phyloP scores from a whole-genome alignment of 23 tunicate species.

The Botrylloides violaceus region DNA sequence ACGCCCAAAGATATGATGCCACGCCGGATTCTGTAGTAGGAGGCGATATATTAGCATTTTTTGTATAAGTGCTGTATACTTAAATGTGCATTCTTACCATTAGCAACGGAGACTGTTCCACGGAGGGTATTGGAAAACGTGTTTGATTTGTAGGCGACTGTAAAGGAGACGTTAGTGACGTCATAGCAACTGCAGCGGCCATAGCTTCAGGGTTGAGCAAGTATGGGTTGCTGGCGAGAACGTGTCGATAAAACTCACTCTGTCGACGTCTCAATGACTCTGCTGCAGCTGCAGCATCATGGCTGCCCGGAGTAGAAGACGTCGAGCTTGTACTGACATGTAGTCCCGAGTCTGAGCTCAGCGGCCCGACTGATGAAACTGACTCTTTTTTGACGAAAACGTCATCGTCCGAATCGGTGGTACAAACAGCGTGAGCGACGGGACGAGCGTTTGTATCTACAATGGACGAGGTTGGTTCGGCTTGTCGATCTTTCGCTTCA shows the following conservation, averaged over 20 bases:
- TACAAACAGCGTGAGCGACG: not conserved
- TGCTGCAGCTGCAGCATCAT: not conserved
- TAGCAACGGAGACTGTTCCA: not conserved
- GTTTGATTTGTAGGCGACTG: slow-evolving; percentile 6
- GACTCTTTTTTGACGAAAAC: slow-evolving; percentile 12
- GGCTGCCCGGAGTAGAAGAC: not conserved
- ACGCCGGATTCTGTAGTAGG: slow-evolving; percentile 12
- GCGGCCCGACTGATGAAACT: not conserved
- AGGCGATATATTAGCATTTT: not conserved
- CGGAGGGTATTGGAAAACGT: not conserved
- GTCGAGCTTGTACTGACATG: not conserved
- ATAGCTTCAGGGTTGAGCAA: slow-evolving; percentile 15
- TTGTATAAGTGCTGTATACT: not conserved
- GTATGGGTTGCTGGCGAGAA: slow-evolving; percentile 15
- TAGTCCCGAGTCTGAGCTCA: slow-evolving; percentile 5
- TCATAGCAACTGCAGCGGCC: slow-evolving; percentile 32
- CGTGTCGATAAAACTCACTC: slow-evolving; percentile 15
- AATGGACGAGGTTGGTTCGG: not conserved
- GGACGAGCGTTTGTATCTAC: not conserved
- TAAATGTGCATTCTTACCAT: too few species aligned
- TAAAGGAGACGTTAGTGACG: slow-evolving; percentile 14
- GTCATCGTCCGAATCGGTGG: not conserved
- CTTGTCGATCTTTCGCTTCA: too few species aligned
- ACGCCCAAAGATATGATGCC: slow-evolving; percentile 20
- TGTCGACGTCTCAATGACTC: slow-evolving; percentile 13